Evolutionary conservation across 2,888 invertebrate species (phyloP).

Genomic region (Drosophila kuntzei): DNA sequence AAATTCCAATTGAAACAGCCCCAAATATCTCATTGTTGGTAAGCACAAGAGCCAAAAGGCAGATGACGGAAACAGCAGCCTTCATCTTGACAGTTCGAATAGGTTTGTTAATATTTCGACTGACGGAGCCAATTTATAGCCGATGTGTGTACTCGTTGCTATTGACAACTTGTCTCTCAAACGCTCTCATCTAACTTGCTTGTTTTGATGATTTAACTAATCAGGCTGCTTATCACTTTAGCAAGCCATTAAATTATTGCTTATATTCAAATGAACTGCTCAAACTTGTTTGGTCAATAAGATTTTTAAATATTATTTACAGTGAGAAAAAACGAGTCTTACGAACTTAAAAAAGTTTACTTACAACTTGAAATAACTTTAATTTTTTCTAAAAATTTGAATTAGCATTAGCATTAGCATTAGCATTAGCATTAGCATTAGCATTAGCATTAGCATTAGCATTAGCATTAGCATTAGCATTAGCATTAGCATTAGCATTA

Average conservation of each 20-base stretch:
- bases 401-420: too few relatives aligned
- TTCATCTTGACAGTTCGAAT: constrained; percentile 20
- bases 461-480: not conserved
- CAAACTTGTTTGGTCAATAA: constrained; percentile 1
- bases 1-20: not conserved
- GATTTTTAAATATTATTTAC: not conserved
- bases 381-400: too few relatives aligned
- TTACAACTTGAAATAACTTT: too few relatives aligned
- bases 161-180: constrained; percentile 9
- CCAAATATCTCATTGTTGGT: not conserved
- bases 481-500: not conserved
- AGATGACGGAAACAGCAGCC: not conserved
- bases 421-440: not conserved
- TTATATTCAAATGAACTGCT: constrained; percentile 3
- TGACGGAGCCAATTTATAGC: constrained; percentile 14
- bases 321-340: not conserved
- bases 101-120: not conserved
- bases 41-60: constrained; percentile 22
- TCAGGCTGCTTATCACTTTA: not conserved
- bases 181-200: constrained; percentile 9
- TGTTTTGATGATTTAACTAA: constrained; percentile 11
- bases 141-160: not conserved
- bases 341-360: too few relatives aligned
- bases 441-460: not conserved
- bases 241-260: not conserved